Evolutionary conservation across 2,888 invertebrate species (phyloP).

Genomic region (Pyrocoelia pectoralis): DNA sequence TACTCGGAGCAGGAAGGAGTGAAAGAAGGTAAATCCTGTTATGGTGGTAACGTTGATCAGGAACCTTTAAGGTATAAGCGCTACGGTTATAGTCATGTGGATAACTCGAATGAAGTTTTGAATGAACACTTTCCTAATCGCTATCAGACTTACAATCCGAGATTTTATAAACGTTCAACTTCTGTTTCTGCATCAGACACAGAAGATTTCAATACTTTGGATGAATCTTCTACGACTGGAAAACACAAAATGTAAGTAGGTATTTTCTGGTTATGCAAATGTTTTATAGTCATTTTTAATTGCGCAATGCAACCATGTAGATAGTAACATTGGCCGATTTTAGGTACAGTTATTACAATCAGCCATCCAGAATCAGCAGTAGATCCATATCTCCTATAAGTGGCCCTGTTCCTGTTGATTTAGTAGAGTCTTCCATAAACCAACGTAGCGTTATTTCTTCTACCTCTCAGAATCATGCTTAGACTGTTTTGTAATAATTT

Average conservation of each 20-base stretch:
- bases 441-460: constrained; percentile 39
- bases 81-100: constrained; percentile 53
- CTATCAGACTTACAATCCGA: constrained; percentile 57
- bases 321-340: constrained; percentile 30
- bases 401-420: constrained; percentile 46
- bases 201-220: constrained; percentile 51
- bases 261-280: not conserved
- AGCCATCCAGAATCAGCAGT: constrained; percentile 49
- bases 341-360: constrained; percentile 52
- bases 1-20: constrained; percentile 49
- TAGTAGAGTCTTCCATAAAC: constrained; percentile 45
- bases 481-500: not conserved
- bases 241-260: constrained; percentile 56
- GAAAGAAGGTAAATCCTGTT: constrained; percentile 40
- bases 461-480: constrained; percentile 4
- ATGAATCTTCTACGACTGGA: constrained; percentile 54
- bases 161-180: constrained; percentile 49
- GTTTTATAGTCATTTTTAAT: not conserved
- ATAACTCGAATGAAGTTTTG: constrained; percentile 53
- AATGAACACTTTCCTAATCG: constrained; percentile 55
- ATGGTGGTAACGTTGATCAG: constrained; percentile 43
- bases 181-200: constrained; percentile 52
- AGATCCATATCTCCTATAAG: constrained; percentile 50
- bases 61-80: constrained; percentile 40
- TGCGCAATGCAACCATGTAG: not conserved